Evolutionary conservation across 2,888 invertebrate species (phyloP).

Genomic region (Teinopalpus imperialis): DNA sequence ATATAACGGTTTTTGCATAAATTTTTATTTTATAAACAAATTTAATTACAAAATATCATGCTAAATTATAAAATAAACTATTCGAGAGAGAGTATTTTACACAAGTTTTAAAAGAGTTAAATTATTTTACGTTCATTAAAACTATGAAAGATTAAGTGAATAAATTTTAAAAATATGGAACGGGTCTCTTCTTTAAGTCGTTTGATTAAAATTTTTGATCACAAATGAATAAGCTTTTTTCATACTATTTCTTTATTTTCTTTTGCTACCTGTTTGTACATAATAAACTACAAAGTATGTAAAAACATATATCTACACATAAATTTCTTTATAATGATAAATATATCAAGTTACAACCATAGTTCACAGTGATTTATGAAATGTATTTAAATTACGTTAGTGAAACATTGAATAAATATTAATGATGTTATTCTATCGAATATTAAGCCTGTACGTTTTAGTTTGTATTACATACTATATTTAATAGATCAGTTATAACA

Average conservation of each 20-base stretch:
- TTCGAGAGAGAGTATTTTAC: too few relatives aligned
- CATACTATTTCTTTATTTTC: constrained; percentile 69
- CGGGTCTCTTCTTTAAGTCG: too few relatives aligned
- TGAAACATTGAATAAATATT: constrained; percentile 22
- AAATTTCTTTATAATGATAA: constrained; percentile 64
- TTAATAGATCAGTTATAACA: too few relatives aligned
- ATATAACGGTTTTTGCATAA: too few relatives aligned
- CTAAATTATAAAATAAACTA: too few relatives aligned
- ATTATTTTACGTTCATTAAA: too few relatives aligned
- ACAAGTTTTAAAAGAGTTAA: too few relatives aligned
- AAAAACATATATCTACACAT: constrained; percentile 75
- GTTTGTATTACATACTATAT: constrained; percentile 7
- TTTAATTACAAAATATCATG: too few relatives aligned
- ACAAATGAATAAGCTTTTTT: constrained; percentile 15
- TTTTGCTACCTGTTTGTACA: constrained; percentile 76
- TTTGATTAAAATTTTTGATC: too few relatives aligned
- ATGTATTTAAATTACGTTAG: constrained; percentile 35
- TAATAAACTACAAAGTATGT: constrained; percentile 73
- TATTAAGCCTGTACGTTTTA: constrained; percentile 11
- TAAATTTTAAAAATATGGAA: too few relatives aligned
- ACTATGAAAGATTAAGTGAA: too few relatives aligned
- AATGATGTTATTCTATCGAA: constrained; percentile 37
- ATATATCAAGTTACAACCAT: constrained; percentile 78
- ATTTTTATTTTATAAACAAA: too few relatives aligned
- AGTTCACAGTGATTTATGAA: constrained; percentile 68